Conservation (phyloP, 1,140 invertebrate species). For the Drosophila tropicalis region DNA sequence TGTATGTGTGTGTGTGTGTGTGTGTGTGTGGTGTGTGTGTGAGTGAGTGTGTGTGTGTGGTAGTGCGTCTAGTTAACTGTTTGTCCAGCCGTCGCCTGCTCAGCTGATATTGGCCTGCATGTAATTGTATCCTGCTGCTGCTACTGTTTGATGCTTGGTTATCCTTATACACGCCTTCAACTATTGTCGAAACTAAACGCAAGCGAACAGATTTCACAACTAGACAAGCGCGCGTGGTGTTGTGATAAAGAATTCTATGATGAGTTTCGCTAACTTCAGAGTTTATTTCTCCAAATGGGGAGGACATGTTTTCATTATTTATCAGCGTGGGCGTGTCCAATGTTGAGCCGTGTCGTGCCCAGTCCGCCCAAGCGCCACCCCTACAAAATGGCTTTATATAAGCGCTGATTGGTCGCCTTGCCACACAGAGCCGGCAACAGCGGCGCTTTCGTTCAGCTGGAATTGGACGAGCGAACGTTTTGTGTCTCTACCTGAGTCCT, state of each 20-base stretch:
- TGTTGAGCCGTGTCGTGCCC: neutral
- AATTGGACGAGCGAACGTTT: slow-evolving; percentile 55
- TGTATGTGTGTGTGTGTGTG: slow-evolving; percentile 11
- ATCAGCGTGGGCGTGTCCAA: slow-evolving; percentile 72
- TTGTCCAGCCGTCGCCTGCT: slow-evolving; percentile 23
- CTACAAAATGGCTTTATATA: slow-evolving; percentile 76
- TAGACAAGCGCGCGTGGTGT: slow-evolving; percentile 81
- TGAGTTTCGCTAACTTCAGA: slow-evolving; percentile 83
- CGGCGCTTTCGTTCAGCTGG: slow-evolving; percentile 73
- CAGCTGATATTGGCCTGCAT: slow-evolving; percentile 3
- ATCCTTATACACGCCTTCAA: slow-evolving; percentile 53
- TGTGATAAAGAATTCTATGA: slow-evolving; percentile 83
- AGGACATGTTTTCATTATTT: slow-evolving; percentile 83
- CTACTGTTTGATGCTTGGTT: neutral
- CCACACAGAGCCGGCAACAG: slow-evolving; percentile 38
- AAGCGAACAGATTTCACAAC: slow-evolving; percentile 83
- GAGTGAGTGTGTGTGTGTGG: slow-evolving; percentile 1
- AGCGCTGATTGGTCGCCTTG: slow-evolving; percentile 52
- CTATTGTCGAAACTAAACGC: slow-evolving; percentile 78
- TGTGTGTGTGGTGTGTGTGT: slow-evolving; percentile 10
- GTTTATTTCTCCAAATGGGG: slow-evolving; percentile 81
- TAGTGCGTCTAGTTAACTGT: slow-evolving; percentile 17
- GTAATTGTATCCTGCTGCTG: slow-evolving; percentile 1
- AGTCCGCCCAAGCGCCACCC: slow-evolving; percentile 28
- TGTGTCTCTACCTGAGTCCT: slow-evolving; percentile 37